Conservation (phyloP, 2,888 invertebrate species). For the Lasius fuliginosus region DNA sequence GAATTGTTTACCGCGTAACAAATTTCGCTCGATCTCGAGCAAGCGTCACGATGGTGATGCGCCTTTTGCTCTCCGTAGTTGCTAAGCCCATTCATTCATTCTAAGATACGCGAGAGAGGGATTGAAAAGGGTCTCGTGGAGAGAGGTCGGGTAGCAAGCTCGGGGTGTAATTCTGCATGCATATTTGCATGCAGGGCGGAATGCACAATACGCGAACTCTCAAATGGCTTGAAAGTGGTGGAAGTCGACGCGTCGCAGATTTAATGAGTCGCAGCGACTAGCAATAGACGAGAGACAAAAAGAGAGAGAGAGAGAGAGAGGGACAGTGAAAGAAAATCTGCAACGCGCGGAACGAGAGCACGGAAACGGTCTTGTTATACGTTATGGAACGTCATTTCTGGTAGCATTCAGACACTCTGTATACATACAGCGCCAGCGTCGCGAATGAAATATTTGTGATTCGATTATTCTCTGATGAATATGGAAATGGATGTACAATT, state of each 20-base stretch:
- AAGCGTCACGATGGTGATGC: neutral
- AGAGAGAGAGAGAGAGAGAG: neutral
- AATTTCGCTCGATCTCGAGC: slow-evolving; percentile 9
- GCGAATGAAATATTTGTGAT: neutral
- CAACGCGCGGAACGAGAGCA: neutral
- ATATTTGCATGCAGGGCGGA: slow-evolving; percentile 43
- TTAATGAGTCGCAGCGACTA: slow-evolving; percentile 74
- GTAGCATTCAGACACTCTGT: neutral
- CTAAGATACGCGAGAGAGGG: slow-evolving; percentile 22
- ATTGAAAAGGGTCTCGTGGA: slow-evolving; percentile 18
- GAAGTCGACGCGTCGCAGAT: slow-evolving; percentile 62
- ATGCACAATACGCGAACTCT: slow-evolving; percentile 41
- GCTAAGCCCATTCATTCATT: slow-evolving; percentile 46
- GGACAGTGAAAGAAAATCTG: slow-evolving; percentile 14
- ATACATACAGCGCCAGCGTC: neutral
- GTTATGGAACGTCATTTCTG: slow-evolving; percentile 30
- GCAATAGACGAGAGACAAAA: slow-evolving; percentile 27
- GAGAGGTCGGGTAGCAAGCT: slow-evolving; percentile 1
- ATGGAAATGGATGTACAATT: neutral
- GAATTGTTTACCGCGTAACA: neutral
- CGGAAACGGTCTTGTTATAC: neutral
- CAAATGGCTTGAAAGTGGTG: slow-evolving; percentile 39
- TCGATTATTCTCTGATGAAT: neutral
- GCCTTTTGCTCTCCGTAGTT: slow-evolving; percentile 14
- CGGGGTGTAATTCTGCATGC: slow-evolving; percentile 24